Percentiles rank a stretch among this genome's conserved stretches.
phyloP scores from a whole-genome alignment of 1,140 invertebrate genomes.

The Littorina saxatilis region DNA sequence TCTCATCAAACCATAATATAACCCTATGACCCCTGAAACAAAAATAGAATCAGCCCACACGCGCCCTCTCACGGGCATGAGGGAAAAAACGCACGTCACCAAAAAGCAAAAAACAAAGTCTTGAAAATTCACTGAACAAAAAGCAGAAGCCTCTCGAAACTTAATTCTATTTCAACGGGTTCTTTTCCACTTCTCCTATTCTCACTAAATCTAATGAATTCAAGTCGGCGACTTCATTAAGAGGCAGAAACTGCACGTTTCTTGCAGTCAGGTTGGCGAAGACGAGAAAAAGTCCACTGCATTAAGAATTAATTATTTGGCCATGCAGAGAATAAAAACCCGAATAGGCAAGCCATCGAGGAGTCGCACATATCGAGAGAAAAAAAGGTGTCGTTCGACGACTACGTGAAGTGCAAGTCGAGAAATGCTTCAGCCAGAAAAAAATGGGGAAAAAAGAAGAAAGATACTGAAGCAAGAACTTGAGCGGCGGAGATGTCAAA shows the following conservation, averaged over 20 bases:
- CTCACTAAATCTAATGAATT: conserved; percentile 25
- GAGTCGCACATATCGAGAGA: conserved; percentile 8
- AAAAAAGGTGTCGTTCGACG: not conserved
- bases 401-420: conserved; percentile 5
- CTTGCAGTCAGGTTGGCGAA: not conserved
- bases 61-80: no score
- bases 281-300: not conserved
- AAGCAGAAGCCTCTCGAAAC: conserved; percentile 17
- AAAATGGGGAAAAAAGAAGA: not conserved
- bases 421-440: not conserved
- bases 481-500: not conserved
- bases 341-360: not conserved
- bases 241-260: conserved; percentile 13
- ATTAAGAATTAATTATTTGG: conserved; percentile 29
- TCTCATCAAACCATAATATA: no score
- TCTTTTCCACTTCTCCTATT: conserved; percentile 16
- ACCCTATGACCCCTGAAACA: no score
- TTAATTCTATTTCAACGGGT: conserved; percentile 22
- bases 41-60: no score
- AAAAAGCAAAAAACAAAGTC: no score
- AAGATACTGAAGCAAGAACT: not conserved
- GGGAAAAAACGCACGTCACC: no score
- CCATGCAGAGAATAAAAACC: conserved; percentile 8
- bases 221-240: conserved; percentile 22
- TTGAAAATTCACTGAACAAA: no score